Percentiles rank a stretch among this genome's conserved stretches.
Evolutionary conservation across 2,797 vertebrate genomes (phyloP).

Genomic region (Phyllotis vaccarum): DNA sequence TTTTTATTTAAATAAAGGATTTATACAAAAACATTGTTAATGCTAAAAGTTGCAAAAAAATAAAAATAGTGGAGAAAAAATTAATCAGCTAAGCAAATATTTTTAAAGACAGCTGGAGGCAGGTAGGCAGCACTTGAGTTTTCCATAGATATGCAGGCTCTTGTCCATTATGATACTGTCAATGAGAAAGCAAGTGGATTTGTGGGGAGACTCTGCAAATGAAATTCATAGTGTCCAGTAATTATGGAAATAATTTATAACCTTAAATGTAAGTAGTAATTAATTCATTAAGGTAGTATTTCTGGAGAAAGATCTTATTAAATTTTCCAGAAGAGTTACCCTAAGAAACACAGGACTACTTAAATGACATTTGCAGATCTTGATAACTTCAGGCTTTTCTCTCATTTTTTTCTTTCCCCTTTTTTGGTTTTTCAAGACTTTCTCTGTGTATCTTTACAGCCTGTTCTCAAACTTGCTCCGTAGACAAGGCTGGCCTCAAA

Average conservation of each 20-base stretch:
- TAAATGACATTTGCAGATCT: neutral
- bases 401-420: too few relatives aligned
- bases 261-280: neutral
- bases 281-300: neutral
- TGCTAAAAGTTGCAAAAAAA: neutral
- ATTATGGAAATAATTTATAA: neutral
- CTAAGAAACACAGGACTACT: neutral
- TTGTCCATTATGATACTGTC: neutral
- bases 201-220: neutral
- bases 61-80: neutral
- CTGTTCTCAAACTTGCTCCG: too few relatives aligned
- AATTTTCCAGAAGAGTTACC: neutral
- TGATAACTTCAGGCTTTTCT: neutral
- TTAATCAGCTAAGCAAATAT: neutral
- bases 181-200: neutral
- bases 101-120: neutral
- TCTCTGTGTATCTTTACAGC: too few relatives aligned
- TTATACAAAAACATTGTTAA: neutral
- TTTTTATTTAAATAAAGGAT: neutral
- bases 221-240: neutral
- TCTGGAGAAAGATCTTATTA: neutral
- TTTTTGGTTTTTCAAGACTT: too few relatives aligned
- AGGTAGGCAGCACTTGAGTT: accelerated
- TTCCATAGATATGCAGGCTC: accelerated
- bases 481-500: too few relatives aligned